Conservation (phyloP, 2,113 vertebrate species). For the Cyprinodon brontotheroides region DNA sequence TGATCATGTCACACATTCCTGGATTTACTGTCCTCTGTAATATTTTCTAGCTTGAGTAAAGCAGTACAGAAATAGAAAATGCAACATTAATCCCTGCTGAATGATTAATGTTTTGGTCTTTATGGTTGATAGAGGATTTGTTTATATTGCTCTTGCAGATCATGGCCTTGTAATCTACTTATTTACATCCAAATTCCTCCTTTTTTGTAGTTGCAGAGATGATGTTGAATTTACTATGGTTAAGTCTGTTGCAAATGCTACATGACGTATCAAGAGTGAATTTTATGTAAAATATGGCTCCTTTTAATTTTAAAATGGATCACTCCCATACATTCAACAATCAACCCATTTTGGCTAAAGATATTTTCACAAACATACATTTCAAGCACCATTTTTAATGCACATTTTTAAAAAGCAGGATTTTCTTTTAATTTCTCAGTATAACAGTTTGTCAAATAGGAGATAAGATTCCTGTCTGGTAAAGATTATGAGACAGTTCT, state of each 20-base stretch:
- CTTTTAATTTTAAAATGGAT: neutral
- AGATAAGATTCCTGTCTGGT: too few relatives aligned
- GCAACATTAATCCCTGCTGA: neutral
- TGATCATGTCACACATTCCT: conserved; percentile 26
- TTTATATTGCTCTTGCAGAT: neutral
- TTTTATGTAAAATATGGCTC: neutral
- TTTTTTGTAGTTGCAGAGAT: neutral
- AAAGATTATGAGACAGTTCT: too few relatives aligned
- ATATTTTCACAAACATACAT: too few relatives aligned
- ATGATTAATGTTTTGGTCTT: conserved; percentile 30
- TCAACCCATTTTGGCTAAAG: neutral
- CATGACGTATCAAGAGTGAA: neutral
- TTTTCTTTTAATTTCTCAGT: too few relatives aligned
- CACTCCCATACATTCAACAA: neutral
- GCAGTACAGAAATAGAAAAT: neutral
- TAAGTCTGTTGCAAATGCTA: neutral
- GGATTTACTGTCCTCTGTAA: conserved; percentile 1
- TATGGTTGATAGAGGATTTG: neutral
- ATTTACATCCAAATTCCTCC: neutral
- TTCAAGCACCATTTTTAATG: too few relatives aligned
- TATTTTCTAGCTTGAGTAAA: neutral
- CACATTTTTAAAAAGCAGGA: too few relatives aligned
- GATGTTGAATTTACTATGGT: neutral
- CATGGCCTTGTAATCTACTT: neutral
- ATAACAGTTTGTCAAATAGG: too few relatives aligned